Conservation (phyloP, 2,797 vertebrate genomes). For the Dromococcyx pavoninus region DNA sequence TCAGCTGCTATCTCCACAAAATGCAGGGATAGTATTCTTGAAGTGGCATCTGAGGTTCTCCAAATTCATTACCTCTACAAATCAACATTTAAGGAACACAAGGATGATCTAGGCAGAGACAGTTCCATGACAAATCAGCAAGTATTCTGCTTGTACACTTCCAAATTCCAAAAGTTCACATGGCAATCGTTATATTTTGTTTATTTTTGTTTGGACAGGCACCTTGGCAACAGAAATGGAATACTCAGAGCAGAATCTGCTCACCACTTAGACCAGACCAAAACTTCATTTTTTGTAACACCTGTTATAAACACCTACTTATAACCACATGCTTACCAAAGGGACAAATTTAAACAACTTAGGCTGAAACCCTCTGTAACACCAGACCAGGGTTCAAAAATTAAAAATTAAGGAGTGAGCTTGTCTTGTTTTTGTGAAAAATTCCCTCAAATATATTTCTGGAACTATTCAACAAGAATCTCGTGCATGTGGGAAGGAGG, state of each 20-base stretch:
- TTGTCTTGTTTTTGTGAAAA: neutral
- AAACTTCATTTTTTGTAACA: neutral
- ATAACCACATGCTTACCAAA: neutral
- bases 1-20: neutral
- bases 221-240: neutral
- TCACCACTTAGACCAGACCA: neutral
- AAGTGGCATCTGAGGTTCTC: neutral
- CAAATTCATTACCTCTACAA: neutral
- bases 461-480: neutral
- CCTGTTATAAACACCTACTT: neutral
- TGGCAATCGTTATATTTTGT: neutral
- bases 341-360: neutral
- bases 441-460: neutral
- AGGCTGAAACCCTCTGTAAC: neutral
- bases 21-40: rapidly evolving
- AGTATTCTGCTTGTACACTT: neutral
- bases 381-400: neutral
- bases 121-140: neutral
- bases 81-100: neutral
- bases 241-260: neutral
- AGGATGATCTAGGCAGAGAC: neutral
- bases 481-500: rapidly evolving
- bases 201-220: neutral
- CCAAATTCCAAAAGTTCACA: neutral
- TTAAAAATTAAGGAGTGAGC: neutral